A percentile compares a stretch with the other conserved stretches of the same genome.
Evolutionary conservation across 2,113 vertebrate genomes (phyloP).

Genomic region (Polyodon spathula): DNA sequence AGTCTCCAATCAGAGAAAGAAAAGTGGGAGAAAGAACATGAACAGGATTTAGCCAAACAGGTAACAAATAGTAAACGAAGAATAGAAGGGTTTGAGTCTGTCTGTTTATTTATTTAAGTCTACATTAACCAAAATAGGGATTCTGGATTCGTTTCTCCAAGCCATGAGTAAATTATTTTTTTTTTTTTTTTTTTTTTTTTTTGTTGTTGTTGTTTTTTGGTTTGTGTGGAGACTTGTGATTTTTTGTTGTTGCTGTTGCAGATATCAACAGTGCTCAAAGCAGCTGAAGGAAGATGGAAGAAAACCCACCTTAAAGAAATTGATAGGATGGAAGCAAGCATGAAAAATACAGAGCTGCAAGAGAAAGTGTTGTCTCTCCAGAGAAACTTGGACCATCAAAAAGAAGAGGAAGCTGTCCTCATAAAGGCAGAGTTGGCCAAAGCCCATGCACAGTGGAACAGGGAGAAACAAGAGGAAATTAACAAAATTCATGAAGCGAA

Average conservation of each 20-base stretch:
- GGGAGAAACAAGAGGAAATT: slow-evolving; percentile 82
- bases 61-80: slow-evolving; percentile 32
- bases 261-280: slow-evolving; percentile 42
- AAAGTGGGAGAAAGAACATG: slow-evolving; percentile 66
- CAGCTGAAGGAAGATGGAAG: slow-evolving; percentile 65
- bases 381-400: slow-evolving; percentile 58
- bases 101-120: not conserved
- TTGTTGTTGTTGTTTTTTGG: not conserved
- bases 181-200: not conserved
- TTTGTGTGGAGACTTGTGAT: not conserved
- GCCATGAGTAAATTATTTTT: not conserved
- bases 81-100: not conserved
- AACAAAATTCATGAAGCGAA: slow-evolving; percentile 57
- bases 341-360: slow-evolving; percentile 53
- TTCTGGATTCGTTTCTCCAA: too few relatives aligned
- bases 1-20: slow-evolving; percentile 59
- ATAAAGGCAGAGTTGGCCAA: slow-evolving; percentile 78
- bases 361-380: slow-evolving; percentile 59
- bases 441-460: slow-evolving; percentile 71
- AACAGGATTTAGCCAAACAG: slow-evolving; percentile 46
- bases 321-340: slow-evolving; percentile 37
- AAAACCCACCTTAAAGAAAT: slow-evolving; percentile 44
- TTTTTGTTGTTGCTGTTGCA: slow-evolving; percentile 14
- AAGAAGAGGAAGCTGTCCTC: slow-evolving; percentile 58
- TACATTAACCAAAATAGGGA: not conserved